Base-by-base conservation (phyloP, 1,140 invertebrate species). In the Drosophila aff. region DNA sequence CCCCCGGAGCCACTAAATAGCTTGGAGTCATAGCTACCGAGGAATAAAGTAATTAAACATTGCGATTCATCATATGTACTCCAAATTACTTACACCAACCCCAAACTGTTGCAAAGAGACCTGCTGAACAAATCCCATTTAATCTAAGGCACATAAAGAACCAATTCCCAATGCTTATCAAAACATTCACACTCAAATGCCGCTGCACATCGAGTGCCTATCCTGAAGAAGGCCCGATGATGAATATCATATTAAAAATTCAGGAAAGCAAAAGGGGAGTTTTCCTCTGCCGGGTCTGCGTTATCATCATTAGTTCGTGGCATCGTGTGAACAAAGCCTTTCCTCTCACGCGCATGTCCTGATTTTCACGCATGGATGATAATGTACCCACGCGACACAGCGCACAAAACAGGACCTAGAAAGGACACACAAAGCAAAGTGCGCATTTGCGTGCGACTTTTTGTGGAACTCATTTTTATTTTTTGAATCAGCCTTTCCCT, bases 341-440 rank as follows among this genome's bases (percentile, higher is more conserved):
- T 75, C 60, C 77, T 89, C 59, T 74, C 62, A 78, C 83, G 83
- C 65, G 68, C 80, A 81, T 78, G 84, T 89, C 77, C 84, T 87
- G 84, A 89, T 87, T 87, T 84, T 90, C 53, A 87, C 85, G 63
- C 84, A 76, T 87, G 84, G 78, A 47, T 87, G 84, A 81, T 89
- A 87, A 87, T 87, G 84, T 75, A 81, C 52, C 76, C 59, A 46
- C 57, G 58, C 50, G 40, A 46, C 49, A 44, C 55, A 47, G 43
- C 31, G 52, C 57, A 59, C 60, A 28, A 63, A 75, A 71, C 59
- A 79, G 53, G 55, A 79, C 55, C 53, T 43, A 38, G 43, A 46
- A 75, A 66, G 62, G 55, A 59, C 44, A 66, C 41, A 61, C 64
- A 73, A 69, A 66, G 76, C 64, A 67, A 87, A 80, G 83, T 80